Conservation (phyloP, 2,113 vertebrate species). For the Castor canadensis region DNA sequence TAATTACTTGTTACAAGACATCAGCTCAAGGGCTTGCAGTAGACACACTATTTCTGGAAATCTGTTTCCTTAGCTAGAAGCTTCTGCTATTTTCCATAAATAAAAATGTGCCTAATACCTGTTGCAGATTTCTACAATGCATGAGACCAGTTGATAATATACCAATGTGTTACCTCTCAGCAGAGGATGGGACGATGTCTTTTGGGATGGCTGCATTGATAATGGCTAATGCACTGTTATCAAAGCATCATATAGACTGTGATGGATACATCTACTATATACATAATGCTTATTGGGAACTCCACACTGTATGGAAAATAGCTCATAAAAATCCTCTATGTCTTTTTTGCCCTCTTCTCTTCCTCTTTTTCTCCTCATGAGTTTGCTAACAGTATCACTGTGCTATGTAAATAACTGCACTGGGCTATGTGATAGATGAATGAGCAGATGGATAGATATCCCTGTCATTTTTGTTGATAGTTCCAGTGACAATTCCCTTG, state of each 20-base stretch:
- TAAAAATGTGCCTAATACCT: conserved; percentile 23
- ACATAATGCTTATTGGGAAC: conserved; percentile 57
- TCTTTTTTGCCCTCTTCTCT: conserved; percentile 60
- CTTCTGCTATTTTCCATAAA: not conserved
- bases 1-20: not conserved
- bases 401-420: conserved; percentile 43
- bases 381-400: conserved; percentile 49
- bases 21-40: not conserved
- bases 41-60: not conserved
- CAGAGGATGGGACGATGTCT: not conserved
- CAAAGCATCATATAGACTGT: conserved; percentile 5
- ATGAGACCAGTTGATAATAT: not conserved
- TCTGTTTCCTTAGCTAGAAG: conserved; percentile 33
- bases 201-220: conserved; percentile 22
- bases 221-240: conserved; percentile 38
- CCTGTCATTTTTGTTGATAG: conserved; percentile 71
- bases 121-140: not conserved
- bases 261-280: conserved; percentile 42
- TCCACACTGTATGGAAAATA: conserved; percentile 53
- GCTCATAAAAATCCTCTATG: conserved; percentile 58
- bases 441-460: conserved; percentile 60
- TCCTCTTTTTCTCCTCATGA: conserved; percentile 38
- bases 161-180: conserved; percentile 9
- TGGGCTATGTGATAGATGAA: conserved; percentile 55
- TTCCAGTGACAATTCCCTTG: conserved; percentile 62